Evolutionary conservation across 2,888 invertebrate genomes (phyloP), one percentile per base, ranked within the genome.

Genomic region (Kryphioiulus occultus): DNA sequence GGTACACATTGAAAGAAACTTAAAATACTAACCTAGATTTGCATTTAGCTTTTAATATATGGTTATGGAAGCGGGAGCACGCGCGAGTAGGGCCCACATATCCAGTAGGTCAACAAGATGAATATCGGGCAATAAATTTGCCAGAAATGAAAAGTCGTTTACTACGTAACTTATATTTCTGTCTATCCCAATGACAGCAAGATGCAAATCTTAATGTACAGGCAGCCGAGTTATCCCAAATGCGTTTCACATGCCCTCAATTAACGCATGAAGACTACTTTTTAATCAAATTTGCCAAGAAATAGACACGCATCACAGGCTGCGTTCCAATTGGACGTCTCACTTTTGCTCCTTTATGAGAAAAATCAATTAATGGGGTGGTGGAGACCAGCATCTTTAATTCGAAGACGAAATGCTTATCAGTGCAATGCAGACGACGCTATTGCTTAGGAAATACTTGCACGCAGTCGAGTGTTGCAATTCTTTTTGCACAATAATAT

Each of bases 221-320:
- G 44, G 3, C 7, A 44, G 5, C 5, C 7, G 5, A 15, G 44
- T 44, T 44, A 15, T 9, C 44, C 44, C 9, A 22, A 53, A 26
- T 30, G 78, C 78, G 30, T 26, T 30, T 78, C 30, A 30, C 78
- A 78, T 78, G 78, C 30, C 26, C 78, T 30, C 78, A 78, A 78
- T 78, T 78, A 78, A 78, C 26, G 30, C 78, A n/a, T 35, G 35
- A 78, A 12, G 78, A 30, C 78, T 78, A 78, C 78, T 30, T 30
- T 78, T 78, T 78, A 78, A 78, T 78, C 78, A 78, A 78, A 78
- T 78, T 30, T 78, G 78, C 78, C 30, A 78, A 78, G 78, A 78
- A 78, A 78, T 78, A 78, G 78, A 30, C 78, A 15, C 26, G 30
- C 30, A 30, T 30, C 26, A 78, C 4, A 2, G 7, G 26, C 30